Evolutionary conservation across 2,888 invertebrate genomes (phyloP).

Genomic region (Strigamia transsilvanica): DNA sequence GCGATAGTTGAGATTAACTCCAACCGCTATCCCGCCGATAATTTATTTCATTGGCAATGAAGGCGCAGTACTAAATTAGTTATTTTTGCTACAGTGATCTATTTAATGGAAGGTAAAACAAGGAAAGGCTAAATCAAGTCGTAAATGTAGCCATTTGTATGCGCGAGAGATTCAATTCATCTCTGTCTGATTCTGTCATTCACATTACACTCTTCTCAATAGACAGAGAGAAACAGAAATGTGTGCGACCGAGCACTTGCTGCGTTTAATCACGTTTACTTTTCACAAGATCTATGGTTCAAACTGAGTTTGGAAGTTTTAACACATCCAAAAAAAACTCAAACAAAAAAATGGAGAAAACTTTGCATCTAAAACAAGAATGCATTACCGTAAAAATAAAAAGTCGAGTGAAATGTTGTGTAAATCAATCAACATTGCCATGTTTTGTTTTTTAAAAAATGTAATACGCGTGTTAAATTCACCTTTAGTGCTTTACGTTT

Average conservation of each 20-base stretch:
- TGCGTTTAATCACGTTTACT: slow-evolving; percentile 49
- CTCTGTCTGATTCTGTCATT: slow-evolving; percentile 49
- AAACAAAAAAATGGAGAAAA: neutral
- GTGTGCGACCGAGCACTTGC: slow-evolving; percentile 49
- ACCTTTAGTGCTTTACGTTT: slow-evolving; percentile 42
- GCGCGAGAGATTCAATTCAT: slow-evolving; percentile 48
- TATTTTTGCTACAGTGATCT: slow-evolving; percentile 49
- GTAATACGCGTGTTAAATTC: slow-evolving; percentile 24
- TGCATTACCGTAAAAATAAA: neutral
- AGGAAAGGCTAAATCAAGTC: slow-evolving; percentile 49
- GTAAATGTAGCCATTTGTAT: slow-evolving; percentile 49
- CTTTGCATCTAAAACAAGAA: slow-evolving; percentile 42
- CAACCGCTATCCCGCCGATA: slow-evolving; percentile 34
- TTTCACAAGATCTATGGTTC: slow-evolving; percentile 22
- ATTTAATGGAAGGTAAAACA: slow-evolving; percentile 49
- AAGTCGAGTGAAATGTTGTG: neutral
- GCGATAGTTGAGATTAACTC: slow-evolving; percentile 45
- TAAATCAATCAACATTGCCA: slow-evolving; percentile 15
- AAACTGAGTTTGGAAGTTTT: slow-evolving; percentile 27
- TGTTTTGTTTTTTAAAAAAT: neutral
- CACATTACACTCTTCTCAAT: slow-evolving; percentile 48
- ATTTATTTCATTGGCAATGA: slow-evolving; percentile 47
- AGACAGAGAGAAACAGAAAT: slow-evolving; percentile 46
- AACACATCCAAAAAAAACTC: neutral
- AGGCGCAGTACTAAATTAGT: slow-evolving; percentile 41